Percentiles rank a stretch among this genome's conserved stretches.
Evolutionary conservation across 2,888 invertebrate species (phyloP).

Genomic region (Netelia virgata): DNA sequence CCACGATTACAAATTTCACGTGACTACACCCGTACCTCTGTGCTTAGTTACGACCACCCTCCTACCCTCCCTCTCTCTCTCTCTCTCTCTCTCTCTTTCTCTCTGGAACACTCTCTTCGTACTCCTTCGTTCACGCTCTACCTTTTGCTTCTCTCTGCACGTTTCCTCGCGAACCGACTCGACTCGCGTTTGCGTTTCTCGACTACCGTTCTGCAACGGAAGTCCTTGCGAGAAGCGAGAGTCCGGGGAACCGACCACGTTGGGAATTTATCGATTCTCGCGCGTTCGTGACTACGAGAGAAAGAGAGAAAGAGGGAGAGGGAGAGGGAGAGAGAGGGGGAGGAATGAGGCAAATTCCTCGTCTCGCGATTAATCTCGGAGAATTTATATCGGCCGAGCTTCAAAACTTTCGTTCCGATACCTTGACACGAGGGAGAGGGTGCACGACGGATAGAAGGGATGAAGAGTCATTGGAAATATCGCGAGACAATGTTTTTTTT

Average conservation of each 20-base stretch:
- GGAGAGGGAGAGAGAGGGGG: background rate
- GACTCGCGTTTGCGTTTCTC: constrained; percentile 42
- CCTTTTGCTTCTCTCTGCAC: constrained; percentile 1
- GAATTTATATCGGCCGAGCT: constrained; percentile 48
- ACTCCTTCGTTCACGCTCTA: background rate
- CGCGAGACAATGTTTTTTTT: background rate
- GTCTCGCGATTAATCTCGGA: constrained; percentile 58
- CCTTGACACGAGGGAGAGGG: constrained; percentile 48
- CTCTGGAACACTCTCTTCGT: constrained; percentile 21
- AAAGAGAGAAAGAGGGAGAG: constrained; percentile 4
- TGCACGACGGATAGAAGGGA: constrained; percentile 13
- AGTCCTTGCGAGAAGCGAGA: constrained; percentile 39
- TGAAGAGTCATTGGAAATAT: constrained; percentile 24
- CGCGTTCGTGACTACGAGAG: constrained; percentile 8
- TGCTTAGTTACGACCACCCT: constrained; percentile 23
- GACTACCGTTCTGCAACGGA: constrained; percentile 56
- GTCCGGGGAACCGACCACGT: constrained; percentile 37
- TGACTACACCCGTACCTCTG: constrained; percentile 53
- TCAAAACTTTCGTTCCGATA: constrained; percentile 56
- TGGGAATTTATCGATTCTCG: constrained; percentile 63
- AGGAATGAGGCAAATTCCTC: constrained; percentile 57
- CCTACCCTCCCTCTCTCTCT: constrained; percentile 18
- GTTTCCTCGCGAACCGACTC: background rate
- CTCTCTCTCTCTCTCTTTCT: background rate
- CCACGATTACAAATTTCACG: constrained; percentile 68